phyloP scores from a whole-genome alignment of 2,888 invertebrate genomes.

The Macrophya annulata region DNA sequence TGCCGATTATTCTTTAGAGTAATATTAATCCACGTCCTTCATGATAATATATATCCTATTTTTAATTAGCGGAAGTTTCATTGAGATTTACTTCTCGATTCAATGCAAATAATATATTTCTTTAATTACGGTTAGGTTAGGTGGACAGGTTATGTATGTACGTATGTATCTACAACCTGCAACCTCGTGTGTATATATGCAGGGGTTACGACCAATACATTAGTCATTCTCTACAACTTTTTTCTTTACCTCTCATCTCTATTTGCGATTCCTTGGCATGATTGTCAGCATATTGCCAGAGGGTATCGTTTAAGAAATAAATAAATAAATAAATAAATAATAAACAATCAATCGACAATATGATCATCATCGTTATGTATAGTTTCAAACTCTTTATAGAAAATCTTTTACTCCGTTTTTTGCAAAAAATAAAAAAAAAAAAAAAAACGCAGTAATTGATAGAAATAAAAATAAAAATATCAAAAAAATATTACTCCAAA shows the following conservation, averaged over 20 bases:
- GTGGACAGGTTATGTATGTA: not conserved
- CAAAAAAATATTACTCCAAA: too few species aligned
- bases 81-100: slow-evolving; percentile 20
- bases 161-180: not conserved
- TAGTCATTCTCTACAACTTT: not conserved
- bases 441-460: too few species aligned
- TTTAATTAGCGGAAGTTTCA: slow-evolving; percentile 40
- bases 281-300: not conserved
- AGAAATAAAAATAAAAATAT: not conserved
- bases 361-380: not conserved
- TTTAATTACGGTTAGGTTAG: not conserved
- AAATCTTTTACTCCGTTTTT: not conserved
- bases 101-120: slow-evolving; percentile 14
- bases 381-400: not conserved
- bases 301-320: not conserved
- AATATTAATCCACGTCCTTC: slow-evolving; percentile 11
- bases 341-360: not conserved
- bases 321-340: not conserved
- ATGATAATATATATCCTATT: slow-evolving; percentile 5
- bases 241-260: not conserved
- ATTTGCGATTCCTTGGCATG: not conserved
- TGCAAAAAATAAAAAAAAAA: not conserved
- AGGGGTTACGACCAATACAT: slow-evolving; percentile 19
- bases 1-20: not conserved
- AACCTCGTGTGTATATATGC: not conserved